A percentile compares a stretch with the other conserved stretches of the same genome.
Conservation (phyloP, 2,797 vertebrate genomes). For the Anableps anableps region DNA sequence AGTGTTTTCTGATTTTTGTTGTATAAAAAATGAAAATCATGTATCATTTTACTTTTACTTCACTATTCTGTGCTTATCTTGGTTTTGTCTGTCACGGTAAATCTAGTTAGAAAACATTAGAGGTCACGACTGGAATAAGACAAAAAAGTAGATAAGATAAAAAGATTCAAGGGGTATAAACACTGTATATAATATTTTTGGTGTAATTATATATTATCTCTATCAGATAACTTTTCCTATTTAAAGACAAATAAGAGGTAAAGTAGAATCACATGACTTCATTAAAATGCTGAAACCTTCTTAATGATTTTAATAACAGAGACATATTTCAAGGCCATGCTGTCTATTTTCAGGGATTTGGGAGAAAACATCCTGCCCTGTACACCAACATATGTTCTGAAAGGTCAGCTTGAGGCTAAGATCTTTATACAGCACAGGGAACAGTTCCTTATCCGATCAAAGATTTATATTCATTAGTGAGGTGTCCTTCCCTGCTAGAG, state of each 20-base stretch:
- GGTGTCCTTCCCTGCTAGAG: background rate
- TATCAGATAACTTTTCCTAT: background rate
- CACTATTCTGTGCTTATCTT: background rate
- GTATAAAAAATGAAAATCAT: background rate
- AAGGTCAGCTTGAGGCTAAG: slow-evolving; percentile 18
- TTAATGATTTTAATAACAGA: background rate
- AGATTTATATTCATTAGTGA: slow-evolving; percentile 16
- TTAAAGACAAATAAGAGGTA: background rate
- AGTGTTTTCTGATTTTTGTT: background rate
- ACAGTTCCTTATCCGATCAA: slow-evolving; percentile 14
- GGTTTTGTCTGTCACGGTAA: background rate
- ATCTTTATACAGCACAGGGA: background rate
- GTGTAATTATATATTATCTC: background rate
- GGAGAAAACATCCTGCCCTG: no score
- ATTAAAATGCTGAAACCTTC: background rate
- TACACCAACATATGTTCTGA: background rate
- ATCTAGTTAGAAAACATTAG: background rate
- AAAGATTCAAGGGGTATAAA: background rate
- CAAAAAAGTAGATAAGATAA: background rate
- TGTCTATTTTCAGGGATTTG: slow-evolving; percentile 1
- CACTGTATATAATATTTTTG: background rate
- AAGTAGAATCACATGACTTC: background rate
- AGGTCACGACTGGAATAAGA: background rate
- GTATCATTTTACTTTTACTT: background rate
- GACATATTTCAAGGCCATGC: no score